Percentiles rank a stretch among this genome's conserved stretches.
These are phyloP conservation scores for Anser brachyrhynchus DNA, from an alignment of 2,113 vertebrate species.

Conservation along the genomic window DNA sequence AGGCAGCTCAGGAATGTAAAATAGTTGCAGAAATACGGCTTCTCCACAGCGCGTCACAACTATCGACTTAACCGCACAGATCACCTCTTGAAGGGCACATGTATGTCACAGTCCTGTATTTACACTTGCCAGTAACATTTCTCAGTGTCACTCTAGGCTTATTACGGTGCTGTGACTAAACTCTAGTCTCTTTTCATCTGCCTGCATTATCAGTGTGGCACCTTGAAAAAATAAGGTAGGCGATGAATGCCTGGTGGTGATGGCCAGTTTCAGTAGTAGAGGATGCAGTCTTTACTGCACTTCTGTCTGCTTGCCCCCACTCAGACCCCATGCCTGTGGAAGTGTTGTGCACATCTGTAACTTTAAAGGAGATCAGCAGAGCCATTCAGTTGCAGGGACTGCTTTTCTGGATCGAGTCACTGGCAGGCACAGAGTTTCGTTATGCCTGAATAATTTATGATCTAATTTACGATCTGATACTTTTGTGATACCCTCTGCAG, in stretches of 20 bases:
- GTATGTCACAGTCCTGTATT: accelerated
- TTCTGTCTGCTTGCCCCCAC: accelerated
- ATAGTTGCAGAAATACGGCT: not conserved
- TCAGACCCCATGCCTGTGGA: accelerated
- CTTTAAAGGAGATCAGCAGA: not conserved
- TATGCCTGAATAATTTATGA: not conserved
- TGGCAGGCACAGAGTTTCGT: not conserved
- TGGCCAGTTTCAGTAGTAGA: accelerated
- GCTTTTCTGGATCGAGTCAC: not conserved
- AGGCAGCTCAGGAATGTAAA: accelerated
- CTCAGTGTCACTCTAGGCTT: not conserved
- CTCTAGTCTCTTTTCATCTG: not conserved
- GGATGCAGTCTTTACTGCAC: accelerated
- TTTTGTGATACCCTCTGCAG: accelerated
- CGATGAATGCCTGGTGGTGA: accelerated
- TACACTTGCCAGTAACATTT: accelerated
- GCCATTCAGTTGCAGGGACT: not conserved
- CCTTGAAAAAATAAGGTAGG: accelerated
- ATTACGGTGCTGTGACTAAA: accelerated
- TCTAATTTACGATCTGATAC: not conserved
- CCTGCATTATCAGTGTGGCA: not conserved
- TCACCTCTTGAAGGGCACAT: accelerated
- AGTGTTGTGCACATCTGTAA: accelerated
- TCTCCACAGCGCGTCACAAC: accelerated
- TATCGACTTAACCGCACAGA: not conserved